These are phyloP conservation scores for Podarcis muralis DNA, from an alignment of 2,113 vertebrate genomes.

Conservation along the genomic window DNA sequence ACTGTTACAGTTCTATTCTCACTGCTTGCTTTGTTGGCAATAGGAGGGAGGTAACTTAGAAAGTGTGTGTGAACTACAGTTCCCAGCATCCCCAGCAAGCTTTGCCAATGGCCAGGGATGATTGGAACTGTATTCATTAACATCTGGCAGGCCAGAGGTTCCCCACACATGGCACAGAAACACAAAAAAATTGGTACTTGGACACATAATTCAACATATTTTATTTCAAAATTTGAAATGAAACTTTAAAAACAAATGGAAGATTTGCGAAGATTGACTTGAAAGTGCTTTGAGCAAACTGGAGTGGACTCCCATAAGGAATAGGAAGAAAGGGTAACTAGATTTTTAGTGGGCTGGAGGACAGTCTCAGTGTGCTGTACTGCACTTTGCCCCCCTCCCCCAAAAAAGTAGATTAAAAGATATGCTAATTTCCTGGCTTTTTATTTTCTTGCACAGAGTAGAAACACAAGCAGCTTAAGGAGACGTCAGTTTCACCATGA, in stretches of 20 bases:
- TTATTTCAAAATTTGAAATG: too few species aligned
- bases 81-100: too few species aligned
- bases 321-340: not conserved
- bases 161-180: too few species aligned
- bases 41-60: not conserved
- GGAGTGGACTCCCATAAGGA: not conserved
- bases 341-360: not conserved
- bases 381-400: too few species aligned
- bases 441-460: not conserved
- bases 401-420: not conserved
- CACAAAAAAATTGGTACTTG: not conserved
- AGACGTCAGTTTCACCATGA: not conserved
- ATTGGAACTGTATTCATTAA: not conserved
- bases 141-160: too few species aligned
- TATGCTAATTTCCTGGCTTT: not conserved
- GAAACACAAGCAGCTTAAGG: too few species aligned
- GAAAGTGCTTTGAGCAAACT: not conserved
- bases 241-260: too few species aligned
- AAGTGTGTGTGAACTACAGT: too few species aligned
- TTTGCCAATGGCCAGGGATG: not conserved
- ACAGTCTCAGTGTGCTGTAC: not conserved
- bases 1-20: too few species aligned
- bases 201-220: not conserved
- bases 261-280: not conserved
- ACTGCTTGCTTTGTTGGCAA: not conserved